Base-by-base conservation (phyloP, 2,888 invertebrate species). In the Lacanobia wlatinum region DNA sequence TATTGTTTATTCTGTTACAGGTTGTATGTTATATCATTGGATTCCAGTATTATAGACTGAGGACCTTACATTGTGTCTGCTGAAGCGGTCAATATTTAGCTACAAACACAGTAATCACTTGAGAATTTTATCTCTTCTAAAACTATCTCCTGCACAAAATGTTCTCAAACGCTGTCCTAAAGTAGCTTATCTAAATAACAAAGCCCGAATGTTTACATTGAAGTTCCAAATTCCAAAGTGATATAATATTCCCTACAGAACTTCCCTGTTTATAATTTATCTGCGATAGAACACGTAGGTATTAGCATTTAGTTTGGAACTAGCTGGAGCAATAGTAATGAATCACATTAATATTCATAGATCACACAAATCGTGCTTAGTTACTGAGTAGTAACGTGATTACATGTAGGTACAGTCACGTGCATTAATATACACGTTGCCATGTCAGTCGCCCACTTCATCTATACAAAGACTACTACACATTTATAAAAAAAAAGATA, bases 301-400 rank as follows among this genome's bases (percentile, higher is more conserved):
- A 82, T 89, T 87, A 89, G 85, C 76, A 90, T 90, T 86, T 87
- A 76, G 83, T 82, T 87, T 77, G 75, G 68, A 83, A 81, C 83
- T 80, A 62, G 67, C 77, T 74, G 70, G 67, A 69, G 77, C 84
- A 83, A 82, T 85, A 84, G 79, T 88, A 87, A 84, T 82, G 69
- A 78, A 73, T 63, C 66, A 69, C 76, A 89, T 90, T 83, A 89
- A 90, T 90, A 90, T 90, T 89, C 90, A 90, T 86, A 77, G 84
- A 53, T 76, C 83, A 78, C 71, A 81, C 66, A 76, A 75, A 84
- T 76, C 78, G 70, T 69, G 69, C 56, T 70, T 66, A 50, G 64
- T 60, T 63, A 61, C 70, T 38, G 48, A 53, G 58, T 83, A 76
- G 55, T 72, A 52, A 62, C 58, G 16, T 74, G 59, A 64, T 78